Base-by-base conservation (phyloP, 2,797 vertebrate genomes). In the Bradypodion ventrale region DNA sequence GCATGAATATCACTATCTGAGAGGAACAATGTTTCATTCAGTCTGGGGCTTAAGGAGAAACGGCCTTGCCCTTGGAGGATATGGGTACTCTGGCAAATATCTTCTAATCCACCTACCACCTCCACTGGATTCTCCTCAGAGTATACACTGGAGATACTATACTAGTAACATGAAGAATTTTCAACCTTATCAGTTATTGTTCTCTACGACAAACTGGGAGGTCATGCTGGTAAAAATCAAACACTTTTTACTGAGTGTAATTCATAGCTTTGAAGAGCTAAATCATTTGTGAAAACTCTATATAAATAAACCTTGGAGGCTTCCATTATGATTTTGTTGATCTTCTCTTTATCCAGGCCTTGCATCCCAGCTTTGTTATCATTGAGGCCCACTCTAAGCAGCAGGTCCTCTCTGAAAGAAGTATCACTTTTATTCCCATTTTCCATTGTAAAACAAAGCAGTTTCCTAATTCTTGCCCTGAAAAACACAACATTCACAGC, bases 351-450 rank as follows among this genome's bases (percentile, higher is more conserved):
- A 96, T 99, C 97, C 82, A 99, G 95, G 81, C 98, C 99, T 92
- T 99, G 97, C 98, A 99, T 99, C 77, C 99, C 98, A 89, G 99
- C 98, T 93, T 99, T 99, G 95, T 99, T 99, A 94, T 99, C 98
- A 91, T 99, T 99, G 87, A 99, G 97, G 44, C 97, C 98, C 96
- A 99, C 96, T 88, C 98, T 96, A 92, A 97, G 97, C 40, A 98
- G 95, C 92, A 97, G 84, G 12, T 93, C 96, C 75, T 96, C 97
- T 90, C 56, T 93, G 88, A 66, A 87, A 77, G 83, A 79, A 60
- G 65, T 68, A 25, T 70, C 84, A 40, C 78, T 91, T 12, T 95
- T 90, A 59, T 93, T 87, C 80, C 37, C 35, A 37, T 40, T 0
- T 0, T 93, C 92, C 95, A 96, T 95, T 82, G 66, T 78, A 79